Base-by-base conservation (phyloP, 2,113 vertebrate genomes). In the Typhlomys cinereus region DNA sequence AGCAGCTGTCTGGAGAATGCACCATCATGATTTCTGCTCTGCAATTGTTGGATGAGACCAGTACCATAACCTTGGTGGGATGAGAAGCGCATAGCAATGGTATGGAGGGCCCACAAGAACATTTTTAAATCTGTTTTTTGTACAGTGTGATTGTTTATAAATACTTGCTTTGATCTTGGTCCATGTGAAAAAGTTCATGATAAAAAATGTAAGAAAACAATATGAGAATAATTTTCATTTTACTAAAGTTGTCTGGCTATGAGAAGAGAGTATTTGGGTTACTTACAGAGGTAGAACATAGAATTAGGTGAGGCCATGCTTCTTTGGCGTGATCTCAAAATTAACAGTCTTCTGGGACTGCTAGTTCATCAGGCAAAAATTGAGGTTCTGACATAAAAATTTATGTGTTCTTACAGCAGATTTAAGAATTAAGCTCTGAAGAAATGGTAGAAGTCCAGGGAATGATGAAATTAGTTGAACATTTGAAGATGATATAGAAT, bases 381-480 rank as follows among this genome's bases (percentile, higher is more conserved):
- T 89, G 98, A 98, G 91, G 99, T 99, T 94, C 97, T 99, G 94
- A 99, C 99, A 75, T 99, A 99, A 99, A 99, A 98, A 99, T 99
- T 31, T 99, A 99, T 97, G 99, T 99, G 95, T 98, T 99, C 64
- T 98, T 99, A 39, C 97, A 99, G 21, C 99, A 99, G 99, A 99
- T 99, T 96, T 99, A 99, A 98, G 99, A 99, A 96, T 97, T 99
- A 48, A 99, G 99, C 31, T 99, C 99, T 29, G 99, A 99, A 97
- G 99, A 99, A 39, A 98, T 99, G 57, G 99, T 99, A 92, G 99
- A 99, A 95, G 99, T 99, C 90, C 99, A 99, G 97, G 99, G 99
- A 93, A 99, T 99, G 99, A 99, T 99, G 99, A 99, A 99, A 96
- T 98, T 99, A 57, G 99, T 99, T 94, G 99, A 99, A 97, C 99